Evolutionary conservation across 2,888 invertebrate species (phyloP).

Genomic region (Tetranychus truncatus): DNA sequence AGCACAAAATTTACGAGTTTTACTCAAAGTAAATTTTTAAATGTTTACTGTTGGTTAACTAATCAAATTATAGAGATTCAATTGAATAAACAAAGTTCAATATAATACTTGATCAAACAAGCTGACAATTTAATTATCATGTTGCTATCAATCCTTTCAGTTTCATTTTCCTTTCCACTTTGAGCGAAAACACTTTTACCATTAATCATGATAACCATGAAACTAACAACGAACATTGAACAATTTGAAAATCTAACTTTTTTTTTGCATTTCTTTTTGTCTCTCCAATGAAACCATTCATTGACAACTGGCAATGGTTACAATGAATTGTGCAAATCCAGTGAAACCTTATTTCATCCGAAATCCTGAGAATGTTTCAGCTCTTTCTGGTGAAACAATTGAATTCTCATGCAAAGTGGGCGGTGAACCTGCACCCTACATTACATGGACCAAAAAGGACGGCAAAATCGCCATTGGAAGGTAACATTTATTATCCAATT

Average conservation of each 20-base stretch:
- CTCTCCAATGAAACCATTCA: not conserved
- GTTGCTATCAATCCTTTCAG: not conserved
- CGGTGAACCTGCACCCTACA: constrained; percentile 71
- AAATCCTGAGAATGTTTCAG: constrained; percentile 66
- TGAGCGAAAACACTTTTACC: not conserved
- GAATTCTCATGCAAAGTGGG: constrained; percentile 72
- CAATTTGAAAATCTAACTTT: no score
- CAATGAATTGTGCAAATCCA: constrained; percentile 31
- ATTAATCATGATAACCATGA: not conserved
- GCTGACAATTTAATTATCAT: not conserved
- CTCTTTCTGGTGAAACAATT: constrained; percentile 61
- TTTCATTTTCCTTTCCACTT: not conserved
- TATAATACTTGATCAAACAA: not conserved
- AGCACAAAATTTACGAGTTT: not conserved
- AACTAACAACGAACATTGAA: no score
- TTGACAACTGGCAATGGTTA: no score
- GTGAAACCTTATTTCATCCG: constrained; percentile 72
- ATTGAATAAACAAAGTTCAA: not conserved
- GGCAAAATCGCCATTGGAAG: constrained; percentile 55
- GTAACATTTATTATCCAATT: constrained; percentile 23
- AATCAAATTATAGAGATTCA: not conserved
- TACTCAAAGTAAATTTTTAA: not conserved
- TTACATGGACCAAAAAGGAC: constrained; percentile 69
- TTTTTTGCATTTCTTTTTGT: not conserved
- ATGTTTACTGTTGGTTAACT: not conserved